Evolutionary conservation across 1,140 invertebrate species (phyloP).

Genomic region (Bombus balteatus): DNA sequence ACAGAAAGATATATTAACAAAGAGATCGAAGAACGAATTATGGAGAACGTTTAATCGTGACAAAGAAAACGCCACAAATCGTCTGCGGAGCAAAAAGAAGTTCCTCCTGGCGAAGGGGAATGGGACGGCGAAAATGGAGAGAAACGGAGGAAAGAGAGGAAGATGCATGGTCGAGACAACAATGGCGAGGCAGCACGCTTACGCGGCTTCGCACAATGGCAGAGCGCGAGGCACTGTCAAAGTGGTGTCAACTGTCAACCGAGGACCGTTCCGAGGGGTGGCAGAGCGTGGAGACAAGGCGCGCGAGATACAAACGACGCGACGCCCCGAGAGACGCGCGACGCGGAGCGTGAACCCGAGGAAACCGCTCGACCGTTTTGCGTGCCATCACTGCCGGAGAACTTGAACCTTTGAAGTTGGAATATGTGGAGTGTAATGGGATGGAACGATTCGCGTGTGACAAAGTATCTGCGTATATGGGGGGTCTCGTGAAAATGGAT

Average conservation of each 20-base stretch:
- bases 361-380: conserved; percentile 24
- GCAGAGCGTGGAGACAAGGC: conserved; percentile 47
- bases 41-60: neutral
- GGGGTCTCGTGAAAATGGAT: neutral
- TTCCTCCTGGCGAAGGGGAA: neutral
- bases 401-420: neutral
- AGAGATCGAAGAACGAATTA: neutral
- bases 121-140: conserved; percentile 21
- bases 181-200: conserved; percentile 49
- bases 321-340: conserved; percentile 9
- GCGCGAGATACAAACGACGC: conserved; percentile 29
- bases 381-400: neutral
- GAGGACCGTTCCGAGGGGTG: conserved; percentile 30
- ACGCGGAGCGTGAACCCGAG: conserved; percentile 29
- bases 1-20: too few species aligned
- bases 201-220: conserved; percentile 50
- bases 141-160: conserved; percentile 9
- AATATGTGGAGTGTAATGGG: neutral
- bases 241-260: conserved; percentile 56
- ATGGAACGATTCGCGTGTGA: neutral
- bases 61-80: neutral
- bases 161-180: conserved; percentile 24
- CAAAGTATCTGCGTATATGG: neutral
- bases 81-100: neutral
- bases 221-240: conserved; percentile 38